Conservation (phyloP, 2,797 vertebrate species). For the Cygnus olor region DNA sequence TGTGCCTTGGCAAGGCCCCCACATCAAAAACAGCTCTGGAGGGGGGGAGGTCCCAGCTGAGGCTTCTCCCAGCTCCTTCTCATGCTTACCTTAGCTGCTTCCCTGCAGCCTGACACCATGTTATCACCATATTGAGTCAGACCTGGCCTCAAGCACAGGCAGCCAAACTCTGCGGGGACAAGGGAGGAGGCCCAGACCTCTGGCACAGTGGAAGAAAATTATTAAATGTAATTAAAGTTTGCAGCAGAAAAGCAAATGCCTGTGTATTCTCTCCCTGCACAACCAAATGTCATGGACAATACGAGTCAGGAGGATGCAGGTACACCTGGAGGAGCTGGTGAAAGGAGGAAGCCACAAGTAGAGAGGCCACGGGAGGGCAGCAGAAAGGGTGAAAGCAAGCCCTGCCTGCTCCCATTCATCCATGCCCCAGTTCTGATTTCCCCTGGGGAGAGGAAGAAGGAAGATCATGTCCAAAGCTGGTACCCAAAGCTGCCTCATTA, state of each 20-base stretch:
- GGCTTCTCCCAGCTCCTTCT: background rate
- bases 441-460: background rate
- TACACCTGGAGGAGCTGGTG: background rate
- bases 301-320: background rate
- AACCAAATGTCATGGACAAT: rapidly evolving
- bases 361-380: background rate
- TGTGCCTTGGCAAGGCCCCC: background rate
- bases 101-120: background rate
- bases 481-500: background rate
- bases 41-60: rapidly evolving
- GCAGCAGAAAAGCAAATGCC: background rate
- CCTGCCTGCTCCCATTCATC: background rate
- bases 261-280: background rate
- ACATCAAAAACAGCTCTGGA: background rate
- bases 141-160: background rate
- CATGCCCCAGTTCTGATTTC: rapidly evolving
- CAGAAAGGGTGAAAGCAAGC: background rate
- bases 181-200: background rate
- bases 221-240: background rate
- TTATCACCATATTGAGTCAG: background rate
- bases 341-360: background rate
- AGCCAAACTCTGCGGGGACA: background rate
- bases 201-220: background rate
- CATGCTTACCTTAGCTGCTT: rapidly evolving
- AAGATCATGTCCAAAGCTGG: background rate